Evolutionary conservation across 2,797 vertebrate species (phyloP), one percentile per base, ranked within the genome.

Genomic region (Urosaurus nigricauda): DNA sequence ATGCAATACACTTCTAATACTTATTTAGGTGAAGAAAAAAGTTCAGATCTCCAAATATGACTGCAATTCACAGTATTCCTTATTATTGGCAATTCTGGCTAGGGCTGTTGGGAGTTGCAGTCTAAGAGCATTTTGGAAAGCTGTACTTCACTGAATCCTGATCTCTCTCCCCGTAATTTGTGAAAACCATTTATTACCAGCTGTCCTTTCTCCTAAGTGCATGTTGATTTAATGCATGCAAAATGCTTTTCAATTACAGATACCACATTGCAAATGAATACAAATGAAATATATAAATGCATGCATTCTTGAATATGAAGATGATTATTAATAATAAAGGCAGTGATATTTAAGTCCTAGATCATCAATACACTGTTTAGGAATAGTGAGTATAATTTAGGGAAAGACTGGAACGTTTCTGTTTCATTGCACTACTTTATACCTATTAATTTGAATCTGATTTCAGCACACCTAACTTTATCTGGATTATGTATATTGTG

Each of bases 201-300:
- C 24, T 16, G 47, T 35, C 3, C 17, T 29, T 75, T 63, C 2
- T 74, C 17, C 5, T 16, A 32, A 7, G 26, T 86, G 68, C 37
- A 70, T 53, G n/a, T 65, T 53, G 26, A 78, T 58, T 24, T 1
- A 80, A 87, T 75, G 71, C 63, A 40, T 11, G 91, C 37, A 71
- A 71, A 83, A 51, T 78, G 74, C 83, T 70, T 65, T 26, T 90
- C 90, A 92, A 77, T 91, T 84, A 88, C 37, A 80, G 79, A 91
- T 70, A 73, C 86, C 88, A 43, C 83, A 90, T 17, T 91, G 83
- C 90, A 94, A 89, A 95, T 0, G 1, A 40, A 92, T 90, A 92
- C 79, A 90, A 93, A 83, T 92, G 63, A 93, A 79, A 70, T 40
- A 13, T 75, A 94, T 92, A 92, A 92, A 93, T 56, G 89, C 63